Conservation (phyloP, 1,140 invertebrate genomes). For the Galleria mellonella region DNA sequence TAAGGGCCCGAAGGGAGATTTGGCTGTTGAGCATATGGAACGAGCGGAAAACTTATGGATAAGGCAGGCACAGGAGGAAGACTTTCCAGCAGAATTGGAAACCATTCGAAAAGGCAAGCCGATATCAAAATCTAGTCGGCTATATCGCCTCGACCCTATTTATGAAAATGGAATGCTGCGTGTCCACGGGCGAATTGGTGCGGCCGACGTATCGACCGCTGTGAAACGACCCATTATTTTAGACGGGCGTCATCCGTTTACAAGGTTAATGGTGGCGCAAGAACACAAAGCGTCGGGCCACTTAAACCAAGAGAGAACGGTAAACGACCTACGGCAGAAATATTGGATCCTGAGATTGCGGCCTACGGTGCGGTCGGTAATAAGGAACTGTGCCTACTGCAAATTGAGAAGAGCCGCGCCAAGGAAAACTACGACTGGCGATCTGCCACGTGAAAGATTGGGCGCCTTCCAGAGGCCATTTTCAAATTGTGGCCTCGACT, state of each 20-base stretch:
- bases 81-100: not conserved
- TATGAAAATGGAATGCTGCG: constrained; percentile 5
- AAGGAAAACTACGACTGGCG: constrained; percentile 13
- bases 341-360: constrained; percentile 7
- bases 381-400: not conserved
- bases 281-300: constrained; percentile 3
- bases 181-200: constrained; percentile 7
- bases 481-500: constrained; percentile 27
- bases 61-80: too few species aligned
- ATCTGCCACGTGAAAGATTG: constrained; percentile 19
- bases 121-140: not conserved
- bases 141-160: constrained; percentile 6
- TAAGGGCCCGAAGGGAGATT: too few species aligned
- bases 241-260: constrained; percentile 4
- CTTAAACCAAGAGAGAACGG: constrained; percentile 2
- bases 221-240: constrained; percentile 7
- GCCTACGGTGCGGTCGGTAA: not conserved
- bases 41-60: not conserved
- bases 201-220: not conserved
- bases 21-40: not conserved
- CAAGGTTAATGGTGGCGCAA: constrained; percentile 3
- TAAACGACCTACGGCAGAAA: constrained; percentile 9
- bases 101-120: too few species aligned
- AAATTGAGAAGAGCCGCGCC: not conserved
- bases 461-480: constrained; percentile 14